phyloP scores from a whole-genome alignment of 1,140 invertebrate genomes.

The Hylyphantes graminicola region DNA sequence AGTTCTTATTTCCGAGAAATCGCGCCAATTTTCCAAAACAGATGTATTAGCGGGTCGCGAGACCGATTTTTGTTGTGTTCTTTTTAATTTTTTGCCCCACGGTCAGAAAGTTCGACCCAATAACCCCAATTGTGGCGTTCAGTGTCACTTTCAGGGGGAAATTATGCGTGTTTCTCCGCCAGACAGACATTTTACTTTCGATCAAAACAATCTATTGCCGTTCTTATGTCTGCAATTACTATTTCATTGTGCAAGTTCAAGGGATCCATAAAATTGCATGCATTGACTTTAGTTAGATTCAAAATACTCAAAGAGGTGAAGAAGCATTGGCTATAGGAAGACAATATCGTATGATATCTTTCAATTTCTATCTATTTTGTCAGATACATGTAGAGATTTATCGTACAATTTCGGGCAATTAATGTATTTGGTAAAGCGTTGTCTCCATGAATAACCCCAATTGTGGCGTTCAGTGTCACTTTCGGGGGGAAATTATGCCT shows the following conservation, averaged over 20 bases:
- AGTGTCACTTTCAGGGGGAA: slow-evolving; percentile 30
- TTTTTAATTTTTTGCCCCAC: slow-evolving; percentile 21
- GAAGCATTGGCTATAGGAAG: no score
- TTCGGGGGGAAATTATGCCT: not conserved
- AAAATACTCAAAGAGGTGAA: no score
- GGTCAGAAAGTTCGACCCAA: slow-evolving; percentile 43
- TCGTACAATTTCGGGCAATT: no score
- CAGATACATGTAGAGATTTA: no score
- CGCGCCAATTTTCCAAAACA: slow-evolving; percentile 18
- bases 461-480: slow-evolving; percentile 44
- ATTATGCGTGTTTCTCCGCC: not conserved
- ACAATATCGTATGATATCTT: no score
- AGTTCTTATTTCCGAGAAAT: slow-evolving; percentile 27
- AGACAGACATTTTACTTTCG: not conserved
- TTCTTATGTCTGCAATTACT: no score
- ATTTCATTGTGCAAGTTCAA: no score
- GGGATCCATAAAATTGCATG: no score
- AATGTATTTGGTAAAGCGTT: no score
- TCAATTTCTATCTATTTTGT: no score
- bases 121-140: slow-evolving; percentile 34
- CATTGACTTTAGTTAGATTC: no score
- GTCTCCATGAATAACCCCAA: slow-evolving; percentile 34
- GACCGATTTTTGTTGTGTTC: slow-evolving; percentile 9
- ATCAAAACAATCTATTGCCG: no score
- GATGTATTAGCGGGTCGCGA: slow-evolving; percentile 33